Evolutionary conservation across 2,113 vertebrate genomes (phyloP).

Genomic region (Ovis aries): ARS-UI_Ramb_v3.0 NC_056055.1:147386001-147386500

Average conservation of each 20-base stretch:
- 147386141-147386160: background rate
- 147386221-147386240: background rate
- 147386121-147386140: background rate
- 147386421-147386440: background rate
- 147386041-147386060: background rate
- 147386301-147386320: constrained; percentile 2
- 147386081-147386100: accelerated
- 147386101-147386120: background rate
- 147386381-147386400: background rate
- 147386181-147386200: background rate
- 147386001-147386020: background rate
- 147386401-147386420: background rate
- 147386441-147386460: background rate
- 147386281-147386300: background rate
- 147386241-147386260: background rate
- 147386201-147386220: background rate
- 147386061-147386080: background rate
- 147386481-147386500: background rate
- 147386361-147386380: background rate
- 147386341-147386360: background rate
- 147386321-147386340: background rate
- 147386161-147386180: background rate
- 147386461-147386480: background rate
- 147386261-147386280: background rate
- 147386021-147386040: background rate